Percentiles rank a stretch among this genome's conserved stretches.
phyloP scores from a whole-genome alignment of 1,140 invertebrate species.

The Brachionus koreanus region DNA sequence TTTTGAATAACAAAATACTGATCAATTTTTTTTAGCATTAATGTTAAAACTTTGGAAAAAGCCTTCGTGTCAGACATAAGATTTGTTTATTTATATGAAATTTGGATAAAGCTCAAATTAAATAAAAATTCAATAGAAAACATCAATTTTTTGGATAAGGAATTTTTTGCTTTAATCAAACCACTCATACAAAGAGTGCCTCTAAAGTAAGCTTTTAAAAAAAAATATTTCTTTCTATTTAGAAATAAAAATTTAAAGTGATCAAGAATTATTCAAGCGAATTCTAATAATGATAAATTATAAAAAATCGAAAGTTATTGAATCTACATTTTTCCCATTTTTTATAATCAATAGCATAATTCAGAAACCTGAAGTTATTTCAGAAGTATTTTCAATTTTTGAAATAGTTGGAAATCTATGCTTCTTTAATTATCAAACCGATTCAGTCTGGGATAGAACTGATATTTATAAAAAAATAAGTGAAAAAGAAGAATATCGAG shows the following conservation, averaged over 20 bases:
- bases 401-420: background rate
- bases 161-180: background rate
- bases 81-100: background rate
- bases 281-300: background rate
- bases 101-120: background rate
- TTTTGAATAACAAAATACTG: too few species aligned
- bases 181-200: background rate
- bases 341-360: background rate
- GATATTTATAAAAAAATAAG: background rate
- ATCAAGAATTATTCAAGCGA: background rate
- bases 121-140: background rate
- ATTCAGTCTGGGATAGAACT: background rate
- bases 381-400: background rate
- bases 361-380: background rate
- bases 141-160: background rate
- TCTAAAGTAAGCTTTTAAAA: background rate
- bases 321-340: background rate
- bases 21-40: too few species aligned
- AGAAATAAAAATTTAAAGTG: background rate
- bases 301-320: background rate
- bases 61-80: too few species aligned
- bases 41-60: too few species aligned
- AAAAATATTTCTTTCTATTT: background rate
- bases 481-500: background rate
- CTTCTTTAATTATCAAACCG: background rate